Percentiles rank a stretch among this genome's conserved stretches.
These are phyloP conservation scores for Autographa pulchrina DNA, from an alignment of 2,888 invertebrate species.

Conservation along the genomic window DNA sequence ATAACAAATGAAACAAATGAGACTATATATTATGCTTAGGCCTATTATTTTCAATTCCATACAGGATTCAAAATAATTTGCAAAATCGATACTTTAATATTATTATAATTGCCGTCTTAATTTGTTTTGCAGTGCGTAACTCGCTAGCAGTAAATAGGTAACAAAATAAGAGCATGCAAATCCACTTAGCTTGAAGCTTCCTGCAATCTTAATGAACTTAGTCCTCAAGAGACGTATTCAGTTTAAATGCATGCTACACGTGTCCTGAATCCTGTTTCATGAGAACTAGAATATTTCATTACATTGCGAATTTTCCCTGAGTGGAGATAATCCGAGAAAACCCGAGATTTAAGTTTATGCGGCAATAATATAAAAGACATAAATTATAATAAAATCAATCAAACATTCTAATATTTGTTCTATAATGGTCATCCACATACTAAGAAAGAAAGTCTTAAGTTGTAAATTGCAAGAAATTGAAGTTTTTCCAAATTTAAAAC, in stretches of 20 bases:
- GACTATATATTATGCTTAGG: too few relatives aligned
- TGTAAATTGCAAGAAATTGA: too few relatives aligned
- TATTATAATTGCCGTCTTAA: not conserved
- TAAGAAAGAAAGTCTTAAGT: too few relatives aligned
- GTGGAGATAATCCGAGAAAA: constrained; percentile 22
- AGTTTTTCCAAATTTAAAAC: too few relatives aligned
- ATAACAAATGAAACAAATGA: too few relatives aligned
- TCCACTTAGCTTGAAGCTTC: not conserved
- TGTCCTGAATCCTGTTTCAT: constrained; percentile 20
- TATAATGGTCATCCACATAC: too few relatives aligned
- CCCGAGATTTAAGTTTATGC: not conserved
- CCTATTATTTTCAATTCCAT: not conserved
- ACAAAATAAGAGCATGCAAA: not conserved
- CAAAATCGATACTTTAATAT: too few relatives aligned
- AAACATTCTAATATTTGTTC: too few relatives aligned
- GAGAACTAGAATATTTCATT: constrained; percentile 40
- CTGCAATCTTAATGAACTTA: constrained; percentile 10
- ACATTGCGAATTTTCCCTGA: constrained; percentile 8
- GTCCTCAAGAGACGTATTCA: constrained; percentile 25
- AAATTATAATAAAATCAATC: too few relatives aligned
- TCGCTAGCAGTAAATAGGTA: not conserved
- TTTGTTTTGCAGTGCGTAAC: not conserved
- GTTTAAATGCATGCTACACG: constrained; percentile 12
- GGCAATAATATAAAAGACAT: not conserved
- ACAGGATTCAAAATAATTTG: not conserved